Base-by-base conservation (phyloP, 64 coral and sea anemone species). In the Montipora efflorescens region DNA sequence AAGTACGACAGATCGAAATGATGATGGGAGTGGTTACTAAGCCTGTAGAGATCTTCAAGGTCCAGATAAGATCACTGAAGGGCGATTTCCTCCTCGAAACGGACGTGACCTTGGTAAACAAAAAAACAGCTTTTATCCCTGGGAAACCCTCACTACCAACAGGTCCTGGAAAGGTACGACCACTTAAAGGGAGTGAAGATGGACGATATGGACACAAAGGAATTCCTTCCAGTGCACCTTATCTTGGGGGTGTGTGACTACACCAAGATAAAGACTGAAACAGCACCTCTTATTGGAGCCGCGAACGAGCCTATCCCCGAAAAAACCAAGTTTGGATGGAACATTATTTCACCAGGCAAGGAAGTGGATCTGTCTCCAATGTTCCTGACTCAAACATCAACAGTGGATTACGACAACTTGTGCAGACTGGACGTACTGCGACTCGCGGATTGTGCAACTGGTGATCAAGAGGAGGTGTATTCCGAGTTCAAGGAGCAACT, bases 161-260 rank as follows among this genome's bases (percentile, higher is more conserved):
- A 82, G 79, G 51, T 82, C 51, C 50, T 82, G 19, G 79, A 66
- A 82, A 66, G 25, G 59, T 66, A 82, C 11, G 48, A 21, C 51
- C 79, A 53, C 59, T 82, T 82, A 82, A 82, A 55, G n/a, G 51
- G 20, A 82, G 79, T 82, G 51, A 82, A 82, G n/a, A 66, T 82
- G 50, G 51, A 82, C 50, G 49, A 66, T 66, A 82, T 66, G 59
- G 59, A 66, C 59, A 82, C 79, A 57, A 55, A 57, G 48, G 79
- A 82, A 36, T 59, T 22, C 50, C 59, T 82, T 21, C 79, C 79
- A 57, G 59, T 82, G 50, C 79, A 82, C 59, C 50, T 82, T 53
- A 82, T 82, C 59, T 66, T 82, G 50, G 79, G 79, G 36, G 79
- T 66, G 50, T 22, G 48, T 66, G 79, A 82, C 50, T 82, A 82